These are phyloP conservation scores for Aphelocoma californica DNA, from an alignment of 2,797 vertebrate genomes.

Conservation along the genomic window DNA sequence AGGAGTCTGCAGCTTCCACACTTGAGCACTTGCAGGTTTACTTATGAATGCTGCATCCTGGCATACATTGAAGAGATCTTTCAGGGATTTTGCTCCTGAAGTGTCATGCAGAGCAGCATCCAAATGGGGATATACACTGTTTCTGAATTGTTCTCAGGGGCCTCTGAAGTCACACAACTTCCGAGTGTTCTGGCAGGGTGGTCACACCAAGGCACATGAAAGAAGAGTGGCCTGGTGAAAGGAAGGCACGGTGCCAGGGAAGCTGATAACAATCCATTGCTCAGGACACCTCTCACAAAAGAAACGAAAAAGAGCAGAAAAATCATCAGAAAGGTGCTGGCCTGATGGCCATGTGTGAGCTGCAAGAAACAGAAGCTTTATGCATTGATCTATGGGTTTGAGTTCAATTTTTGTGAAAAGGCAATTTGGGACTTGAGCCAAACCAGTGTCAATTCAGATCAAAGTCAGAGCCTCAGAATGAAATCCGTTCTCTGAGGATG, in stretches of 20 bases:
- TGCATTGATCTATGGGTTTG: background rate
- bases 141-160: background rate
- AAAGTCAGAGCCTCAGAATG: background rate
- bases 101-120: background rate
- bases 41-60: background rate
- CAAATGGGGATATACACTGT: fast-evolving
- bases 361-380: background rate
- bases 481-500: background rate
- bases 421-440: background rate
- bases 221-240: background rate
- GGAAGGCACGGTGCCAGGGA: background rate
- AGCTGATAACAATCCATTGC: background rate
- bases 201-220: background rate
- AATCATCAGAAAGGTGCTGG: background rate
- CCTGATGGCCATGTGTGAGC: background rate
- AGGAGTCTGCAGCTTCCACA: background rate
- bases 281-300: background rate
- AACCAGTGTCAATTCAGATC: background rate
- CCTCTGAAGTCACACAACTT: background rate
- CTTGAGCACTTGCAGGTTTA: background rate
- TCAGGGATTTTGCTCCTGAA: background rate
- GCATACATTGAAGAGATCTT: background rate
- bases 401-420: background rate
- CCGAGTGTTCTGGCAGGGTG: background rate
- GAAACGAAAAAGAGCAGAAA: background rate